phyloP scores from a whole-genome alignment of 2,888 invertebrate genomes.

The Hyposoter didymator region DNA sequence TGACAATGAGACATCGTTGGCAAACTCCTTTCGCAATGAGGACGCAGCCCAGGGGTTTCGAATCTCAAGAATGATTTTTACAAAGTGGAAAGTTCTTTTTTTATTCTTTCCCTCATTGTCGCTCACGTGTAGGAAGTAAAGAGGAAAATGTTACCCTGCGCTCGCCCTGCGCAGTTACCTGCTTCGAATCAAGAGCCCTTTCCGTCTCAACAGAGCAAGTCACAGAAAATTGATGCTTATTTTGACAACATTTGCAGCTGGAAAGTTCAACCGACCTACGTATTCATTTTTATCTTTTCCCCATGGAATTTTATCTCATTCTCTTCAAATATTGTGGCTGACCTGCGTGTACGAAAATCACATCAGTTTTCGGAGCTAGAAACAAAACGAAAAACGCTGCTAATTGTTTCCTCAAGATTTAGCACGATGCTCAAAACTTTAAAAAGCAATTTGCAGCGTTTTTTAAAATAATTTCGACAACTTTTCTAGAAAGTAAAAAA shows the following conservation, averaged over 20 bases:
- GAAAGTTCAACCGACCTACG: not conserved
- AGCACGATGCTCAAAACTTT: too few relatives aligned
- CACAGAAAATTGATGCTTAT: constrained; percentile 29
- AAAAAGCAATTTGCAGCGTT: too few relatives aligned
- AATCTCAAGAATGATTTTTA: constrained; percentile 53
- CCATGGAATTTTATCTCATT: not conserved
- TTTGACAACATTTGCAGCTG: constrained; percentile 34
- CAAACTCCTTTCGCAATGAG: not conserved
- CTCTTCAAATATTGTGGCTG: constrained; percentile 1
- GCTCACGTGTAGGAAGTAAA: constrained; percentile 13
- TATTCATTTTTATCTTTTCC: constrained; percentile 22
- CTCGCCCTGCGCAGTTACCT: not conserved
- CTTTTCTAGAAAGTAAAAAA: too few relatives aligned
- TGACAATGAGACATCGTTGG: constrained; percentile 57
- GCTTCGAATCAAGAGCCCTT: constrained; percentile 29
- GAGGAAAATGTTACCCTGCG: constrained; percentile 4
- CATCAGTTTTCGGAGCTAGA: not conserved
- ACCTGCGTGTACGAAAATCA: not conserved
- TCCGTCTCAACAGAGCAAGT: constrained; percentile 7
- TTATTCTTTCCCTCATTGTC: constrained; percentile 2
- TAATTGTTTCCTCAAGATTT: too few relatives aligned
- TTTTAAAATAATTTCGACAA: too few relatives aligned
- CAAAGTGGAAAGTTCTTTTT: constrained; percentile 42
- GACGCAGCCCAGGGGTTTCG: not conserved
- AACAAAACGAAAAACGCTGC: too few relatives aligned